Evolutionary conservation across 1,140 invertebrate genomes (phyloP).

Genomic region (Cotesia vestalis): DNA sequence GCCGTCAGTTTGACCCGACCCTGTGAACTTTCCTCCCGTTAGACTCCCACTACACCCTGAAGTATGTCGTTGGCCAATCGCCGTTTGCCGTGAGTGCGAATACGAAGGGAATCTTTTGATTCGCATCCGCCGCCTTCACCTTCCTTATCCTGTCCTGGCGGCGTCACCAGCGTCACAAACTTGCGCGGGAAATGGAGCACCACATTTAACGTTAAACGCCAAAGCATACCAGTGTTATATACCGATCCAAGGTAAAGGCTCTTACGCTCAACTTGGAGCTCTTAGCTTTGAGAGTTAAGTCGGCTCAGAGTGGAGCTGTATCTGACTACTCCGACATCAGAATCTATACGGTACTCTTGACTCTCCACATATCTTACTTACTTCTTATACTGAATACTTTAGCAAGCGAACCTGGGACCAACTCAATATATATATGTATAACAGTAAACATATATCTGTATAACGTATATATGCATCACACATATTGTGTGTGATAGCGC

Average conservation of each 20-base stretch:
- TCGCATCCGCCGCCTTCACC: constrained; percentile 38
- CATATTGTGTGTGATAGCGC: too few species aligned
- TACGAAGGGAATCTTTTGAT: constrained; percentile 52
- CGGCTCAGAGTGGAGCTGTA: too few species aligned
- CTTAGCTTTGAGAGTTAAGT: neutral
- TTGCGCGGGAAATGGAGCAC: constrained; percentile 59
- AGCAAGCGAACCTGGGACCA: neutral
- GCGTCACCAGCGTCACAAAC: constrained; percentile 22
- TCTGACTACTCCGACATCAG: constrained; percentile 8
- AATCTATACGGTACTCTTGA: constrained; percentile 32
- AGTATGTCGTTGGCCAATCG: constrained; percentile 47
- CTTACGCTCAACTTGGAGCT: too few species aligned
- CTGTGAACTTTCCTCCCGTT: constrained; percentile 54
- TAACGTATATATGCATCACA: neutral
- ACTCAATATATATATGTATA: constrained; percentile 20
- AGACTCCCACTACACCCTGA: constrained; percentile 26
- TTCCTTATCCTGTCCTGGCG: constrained; percentile 38
- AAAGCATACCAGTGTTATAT: neutral
- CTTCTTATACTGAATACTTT: constrained; percentile 23
- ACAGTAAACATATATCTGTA: constrained; percentile 15
- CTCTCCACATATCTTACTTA: constrained; percentile 28
- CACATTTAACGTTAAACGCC: neutral
- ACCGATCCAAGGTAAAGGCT: too few species aligned
- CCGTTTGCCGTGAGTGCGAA: constrained; percentile 29
- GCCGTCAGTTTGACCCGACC: constrained; percentile 54